These are phyloP conservation scores for Saguinus midas DNA, from an alignment of 2,113 vertebrate species.

Conservation along the genomic window DNA sequence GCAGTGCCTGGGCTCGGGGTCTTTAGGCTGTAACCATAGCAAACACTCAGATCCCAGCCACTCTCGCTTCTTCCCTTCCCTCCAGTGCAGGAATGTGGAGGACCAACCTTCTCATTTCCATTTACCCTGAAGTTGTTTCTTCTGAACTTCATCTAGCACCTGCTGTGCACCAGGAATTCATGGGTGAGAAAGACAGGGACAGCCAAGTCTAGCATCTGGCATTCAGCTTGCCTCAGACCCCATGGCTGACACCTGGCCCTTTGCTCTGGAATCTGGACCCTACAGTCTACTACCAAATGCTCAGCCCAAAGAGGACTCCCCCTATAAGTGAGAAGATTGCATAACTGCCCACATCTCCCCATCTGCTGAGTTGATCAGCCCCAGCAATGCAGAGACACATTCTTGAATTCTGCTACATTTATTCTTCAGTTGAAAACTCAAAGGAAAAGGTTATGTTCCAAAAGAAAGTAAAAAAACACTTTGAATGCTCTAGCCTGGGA, in stretches of 20 bases:
- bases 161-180: not conserved
- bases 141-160: no score
- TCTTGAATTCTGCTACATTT: not conserved
- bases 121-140: no score
- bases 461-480: not conserved
- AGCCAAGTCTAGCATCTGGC: not conserved
- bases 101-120: no score
- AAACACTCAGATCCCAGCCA: no score
- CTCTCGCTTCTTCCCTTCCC: no score
- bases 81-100: no score
- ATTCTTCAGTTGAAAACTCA: not conserved
- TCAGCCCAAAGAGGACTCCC: not conserved
- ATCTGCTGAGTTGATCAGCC: no score
- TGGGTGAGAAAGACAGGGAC: accelerated
- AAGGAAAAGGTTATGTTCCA: not conserved
- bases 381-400: not conserved
- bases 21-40: no score
- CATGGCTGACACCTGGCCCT: not conserved
- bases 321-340: not conserved
- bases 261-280: not conserved
- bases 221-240: not conserved
- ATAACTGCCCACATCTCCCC: not conserved
- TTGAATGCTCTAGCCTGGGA: not conserved
- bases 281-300: not conserved
- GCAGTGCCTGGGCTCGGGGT: no score